Conservation (phyloP, 2,888 invertebrate genomes). For the Calameuta filiformis region DNA sequence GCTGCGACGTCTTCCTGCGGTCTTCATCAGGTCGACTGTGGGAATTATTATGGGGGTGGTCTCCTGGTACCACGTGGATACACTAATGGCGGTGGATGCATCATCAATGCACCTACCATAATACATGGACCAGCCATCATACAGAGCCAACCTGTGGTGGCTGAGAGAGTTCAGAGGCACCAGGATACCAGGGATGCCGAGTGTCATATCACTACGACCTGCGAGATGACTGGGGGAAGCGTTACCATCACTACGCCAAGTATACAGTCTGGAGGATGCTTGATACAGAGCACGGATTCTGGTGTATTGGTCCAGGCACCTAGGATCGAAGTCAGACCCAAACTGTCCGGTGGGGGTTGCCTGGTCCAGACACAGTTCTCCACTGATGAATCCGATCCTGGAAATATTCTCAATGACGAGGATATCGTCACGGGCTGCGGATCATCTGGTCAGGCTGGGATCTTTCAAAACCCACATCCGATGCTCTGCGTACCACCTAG, state of each 20-base stretch:
- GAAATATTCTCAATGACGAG: slow-evolving; percentile 12
- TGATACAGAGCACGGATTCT: slow-evolving; percentile 44
- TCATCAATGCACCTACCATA: slow-evolving; percentile 54
- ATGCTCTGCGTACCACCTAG: slow-evolving; percentile 41
- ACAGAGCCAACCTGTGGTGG: slow-evolving; percentile 20
- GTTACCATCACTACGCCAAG: slow-evolving; percentile 50
- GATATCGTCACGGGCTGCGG: slow-evolving; percentile 11
- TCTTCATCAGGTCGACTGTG: slow-evolving; percentile 21
- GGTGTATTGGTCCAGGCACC: slow-evolving; percentile 41
- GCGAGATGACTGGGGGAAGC: slow-evolving; percentile 48
- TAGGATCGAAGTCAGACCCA: slow-evolving; percentile 49
- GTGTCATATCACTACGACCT: slow-evolving; percentile 45
- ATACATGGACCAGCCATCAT: slow-evolving; percentile 47
- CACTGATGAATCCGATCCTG: slow-evolving; percentile 18
- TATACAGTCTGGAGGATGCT: slow-evolving; percentile 44
- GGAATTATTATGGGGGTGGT: slow-evolving; percentile 38
- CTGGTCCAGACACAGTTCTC: slow-evolving; percentile 40
- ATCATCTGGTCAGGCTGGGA: slow-evolving; percentile 9
- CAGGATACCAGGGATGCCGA: slow-evolving; percentile 12
- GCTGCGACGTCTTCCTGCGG: slow-evolving; percentile 4
- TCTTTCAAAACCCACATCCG: slow-evolving; percentile 19
- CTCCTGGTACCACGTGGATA: slow-evolving; percentile 45
- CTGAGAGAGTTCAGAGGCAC: too few species aligned
- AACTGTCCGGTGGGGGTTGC: slow-evolving; percentile 44
- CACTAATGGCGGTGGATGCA: slow-evolving; percentile 42